These are phyloP conservation scores for Misgurnus anguillicaudatus DNA, from an alignment of 2,113 vertebrate genomes.

Conservation along the genomic window DNA sequence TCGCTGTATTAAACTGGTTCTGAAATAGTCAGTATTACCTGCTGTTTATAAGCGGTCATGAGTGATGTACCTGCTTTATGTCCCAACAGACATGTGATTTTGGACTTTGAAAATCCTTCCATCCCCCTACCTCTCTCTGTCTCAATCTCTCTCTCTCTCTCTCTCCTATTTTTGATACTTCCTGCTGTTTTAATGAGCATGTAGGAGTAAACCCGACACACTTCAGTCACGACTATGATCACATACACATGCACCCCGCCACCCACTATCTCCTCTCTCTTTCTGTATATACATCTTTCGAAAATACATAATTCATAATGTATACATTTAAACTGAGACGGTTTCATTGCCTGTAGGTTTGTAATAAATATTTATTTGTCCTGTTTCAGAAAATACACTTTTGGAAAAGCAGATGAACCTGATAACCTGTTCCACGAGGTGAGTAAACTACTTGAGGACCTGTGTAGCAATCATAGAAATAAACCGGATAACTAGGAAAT, in stretches of 20 bases:
- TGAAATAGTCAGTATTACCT: neutral
- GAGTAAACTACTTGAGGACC: neutral
- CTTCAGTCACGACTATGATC: conserved; percentile 75
- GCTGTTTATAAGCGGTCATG: neutral
- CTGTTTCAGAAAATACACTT: conserved; percentile 40
- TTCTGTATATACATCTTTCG: conserved; percentile 24
- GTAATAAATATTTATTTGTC: conserved; percentile 19
- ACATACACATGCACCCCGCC: conserved; percentile 50
- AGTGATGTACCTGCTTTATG: conserved; percentile 5
- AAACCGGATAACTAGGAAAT: neutral
- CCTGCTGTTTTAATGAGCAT: conserved; percentile 79
- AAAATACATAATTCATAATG: neutral
- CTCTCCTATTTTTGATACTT: conserved; percentile 64
- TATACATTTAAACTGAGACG: neutral
- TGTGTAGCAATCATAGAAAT: neutral
- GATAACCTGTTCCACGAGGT: conserved; percentile 6
- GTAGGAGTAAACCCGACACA: conserved; percentile 75
- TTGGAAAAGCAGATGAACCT: conserved; percentile 31
- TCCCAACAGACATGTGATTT: conserved; percentile 30
- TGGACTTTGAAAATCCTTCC: conserved; percentile 23
- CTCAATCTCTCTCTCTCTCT: conserved; percentile 2
- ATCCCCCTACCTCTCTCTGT: neutral
- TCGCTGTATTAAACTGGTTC: neutral
- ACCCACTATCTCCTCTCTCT: conserved; percentile 35
- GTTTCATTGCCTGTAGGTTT: neutral